A percentile compares a stretch with the other conserved stretches of the same genome.
Evolutionary conservation across 1,140 invertebrate species (phyloP).

Genomic region (Drosophila repletoides): DNA sequence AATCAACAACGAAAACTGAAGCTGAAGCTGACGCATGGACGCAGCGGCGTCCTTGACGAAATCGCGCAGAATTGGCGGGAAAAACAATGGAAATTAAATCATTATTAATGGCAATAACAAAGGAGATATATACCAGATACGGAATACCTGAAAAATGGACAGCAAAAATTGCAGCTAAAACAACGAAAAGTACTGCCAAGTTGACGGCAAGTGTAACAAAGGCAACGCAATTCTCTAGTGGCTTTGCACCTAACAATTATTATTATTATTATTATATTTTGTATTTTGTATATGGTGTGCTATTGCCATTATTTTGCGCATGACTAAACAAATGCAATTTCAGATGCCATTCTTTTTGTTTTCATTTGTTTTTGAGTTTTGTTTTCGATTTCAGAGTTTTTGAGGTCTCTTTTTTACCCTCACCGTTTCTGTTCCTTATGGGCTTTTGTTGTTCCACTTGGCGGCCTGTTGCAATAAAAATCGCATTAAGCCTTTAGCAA

Average conservation of each 20-base stretch:
- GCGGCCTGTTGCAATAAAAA: conserved; percentile 66
- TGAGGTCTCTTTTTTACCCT: conserved; percentile 18
- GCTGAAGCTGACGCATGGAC: conserved; percentile 52
- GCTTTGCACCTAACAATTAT: conserved; percentile 58
- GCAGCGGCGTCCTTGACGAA: conserved; percentile 62
- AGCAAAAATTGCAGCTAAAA: conserved; percentile 33
- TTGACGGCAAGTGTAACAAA: conserved; percentile 63
- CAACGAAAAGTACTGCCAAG: conserved; percentile 44
- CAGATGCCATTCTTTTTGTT: conserved; percentile 71
- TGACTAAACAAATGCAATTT: conserved; percentile 80
- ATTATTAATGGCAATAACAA: conserved; percentile 66
- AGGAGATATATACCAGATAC: conserved; percentile 37
- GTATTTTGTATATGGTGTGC: conserved; percentile 33
- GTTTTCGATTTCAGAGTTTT: conserved; percentile 23
- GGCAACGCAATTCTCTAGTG: conserved; percentile 32
- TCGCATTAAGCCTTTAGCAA: conserved; percentile 42
- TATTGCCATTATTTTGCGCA: conserved; percentile 73
- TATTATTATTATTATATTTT: conserved; percentile 59
- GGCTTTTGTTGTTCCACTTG: conserved; percentile 70
- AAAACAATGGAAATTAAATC: conserved; percentile 74
- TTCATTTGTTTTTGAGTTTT: conserved; percentile 33
- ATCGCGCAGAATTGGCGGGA: conserved; percentile 37
- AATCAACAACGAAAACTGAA: conserved; percentile 31
- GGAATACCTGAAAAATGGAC: neutral
- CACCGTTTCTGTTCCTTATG: conserved; percentile 61